Base-by-base conservation (phyloP, 2,113 vertebrate species). In the Psettodes erumei region DNA sequence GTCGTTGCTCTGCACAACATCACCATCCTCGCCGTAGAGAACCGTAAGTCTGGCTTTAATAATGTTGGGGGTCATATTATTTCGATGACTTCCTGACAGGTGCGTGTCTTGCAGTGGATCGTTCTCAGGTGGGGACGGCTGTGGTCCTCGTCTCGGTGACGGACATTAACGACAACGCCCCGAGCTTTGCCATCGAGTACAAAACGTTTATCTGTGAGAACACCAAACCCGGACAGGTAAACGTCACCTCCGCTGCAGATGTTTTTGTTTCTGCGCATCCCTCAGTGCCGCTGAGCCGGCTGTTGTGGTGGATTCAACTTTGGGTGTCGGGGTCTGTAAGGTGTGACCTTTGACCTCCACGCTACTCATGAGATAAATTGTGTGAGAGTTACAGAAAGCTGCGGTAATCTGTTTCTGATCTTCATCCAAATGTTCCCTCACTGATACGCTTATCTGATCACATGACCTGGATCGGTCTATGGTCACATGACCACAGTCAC, bases 151-250 rank as follows among this genome's bases (percentile, higher is more conserved):
- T 88, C 13, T 78, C 83, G 28, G 79, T 88, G 38, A 68, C 5
- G 0, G 86, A 88, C 1, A 3, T 88, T 1, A 88, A 88, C 1
- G 86, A 88, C 47, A 88, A 88, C 1, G 65, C 86, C 9, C 86
- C 83, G 0, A 55, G 61, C 28, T 75, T 88, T 0, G 77, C 77
- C 16, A 0, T 42, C 1, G 5, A 85, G 4, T 60, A 77, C 1
- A 25, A 81, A 1, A 56, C 58, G 0, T 78, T 61, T 0, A 28
- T 85, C 4, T 88, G 86, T 58, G 83, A 85, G 40, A 63, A 85
- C 7, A 3, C 53, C 6, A 25, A 13, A 50, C 61, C 74, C 10
- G 83, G 80, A 65, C 80, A 88, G 83, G 82, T 87, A 77, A 60
- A 25, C 4, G 3, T 30, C 43, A 47, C 27, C 47, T n/a, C n/a